A percentile compares a stretch with the other conserved stretches of the same genome.
phyloP scores from a whole-genome alignment of 2,888 invertebrate species.

The Dendrolimus pini region DNA sequence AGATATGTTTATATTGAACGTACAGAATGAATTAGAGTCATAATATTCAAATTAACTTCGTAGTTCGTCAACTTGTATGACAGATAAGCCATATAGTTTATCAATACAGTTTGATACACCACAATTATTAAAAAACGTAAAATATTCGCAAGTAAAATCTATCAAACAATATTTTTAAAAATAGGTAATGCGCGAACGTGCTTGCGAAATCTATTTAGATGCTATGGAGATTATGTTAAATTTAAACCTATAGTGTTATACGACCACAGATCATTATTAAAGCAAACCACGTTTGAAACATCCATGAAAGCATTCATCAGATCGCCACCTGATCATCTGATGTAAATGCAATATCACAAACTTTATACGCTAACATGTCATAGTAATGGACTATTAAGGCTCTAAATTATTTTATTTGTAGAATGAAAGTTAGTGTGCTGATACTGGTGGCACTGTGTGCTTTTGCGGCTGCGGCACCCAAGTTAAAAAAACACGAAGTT shows the following conservation, averaged over 20 bases:
- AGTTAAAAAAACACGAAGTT: background rate
- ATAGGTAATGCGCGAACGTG: too few relatives aligned
- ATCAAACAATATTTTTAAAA: too few relatives aligned
- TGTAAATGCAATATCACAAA: background rate
- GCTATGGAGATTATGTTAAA: background rate
- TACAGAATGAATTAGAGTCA: too few relatives aligned
- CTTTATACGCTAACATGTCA: background rate
- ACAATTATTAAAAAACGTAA: too few relatives aligned
- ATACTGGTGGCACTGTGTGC: slow-evolving; percentile 3
- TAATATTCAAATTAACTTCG: too few relatives aligned
- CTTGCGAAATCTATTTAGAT: too few relatives aligned
- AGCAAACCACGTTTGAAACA: background rate
- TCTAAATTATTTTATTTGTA: background rate
- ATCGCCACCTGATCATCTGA: background rate
- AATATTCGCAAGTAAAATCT: too few relatives aligned
- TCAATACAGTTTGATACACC: too few relatives aligned
- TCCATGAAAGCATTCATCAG: background rate
- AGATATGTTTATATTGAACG: background rate
- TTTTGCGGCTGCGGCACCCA: slow-evolving; percentile 3
- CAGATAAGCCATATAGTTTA: too few relatives aligned
- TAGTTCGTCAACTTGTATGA: too few relatives aligned
- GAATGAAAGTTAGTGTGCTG: slow-evolving; percentile 4
- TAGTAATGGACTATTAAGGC: background rate
- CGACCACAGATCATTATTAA: background rate
- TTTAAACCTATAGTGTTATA: background rate